Evolutionary conservation across 35 echinoderm and acorn worm genomes (phyloP), one percentile per base, ranked within the genome.

Genomic region (Apostichopus japonicus): DNA sequence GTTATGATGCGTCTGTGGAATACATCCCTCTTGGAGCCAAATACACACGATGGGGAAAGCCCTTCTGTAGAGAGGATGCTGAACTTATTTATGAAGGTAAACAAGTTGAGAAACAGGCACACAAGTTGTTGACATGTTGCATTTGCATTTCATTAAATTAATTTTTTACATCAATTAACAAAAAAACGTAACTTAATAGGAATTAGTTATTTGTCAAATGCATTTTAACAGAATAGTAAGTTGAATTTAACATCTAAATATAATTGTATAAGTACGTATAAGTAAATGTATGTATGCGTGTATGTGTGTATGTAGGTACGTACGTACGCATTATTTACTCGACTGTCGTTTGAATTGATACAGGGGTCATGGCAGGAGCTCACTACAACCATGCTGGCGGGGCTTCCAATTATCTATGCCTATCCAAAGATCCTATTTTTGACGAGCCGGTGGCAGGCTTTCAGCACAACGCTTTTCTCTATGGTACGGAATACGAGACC

Each of bases 401-500:
- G 2, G 90, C 72, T 8, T 27, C 90, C 4, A 77, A 91, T 65
- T 91, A 91, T 79, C 90, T 78, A 6, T 91, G 90, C 72, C 16
- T 91, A 15, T 53, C 90, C 15, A 62, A 72, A 22, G 21, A 55
- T 8, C 90, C 90, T n/a, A 58, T 78, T 53, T 91, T 78, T 25
- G 76, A 91, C 19, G 22, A 57, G 8, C 90, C 90, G 8, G 25
- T 53, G 10, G 70, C 72, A 11, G 90, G 90, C 13, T 57, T 44
- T 72, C 90, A 91, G n/a, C 21, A 79, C 53, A 15, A 23, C 19
- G 65, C 72, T 4, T 91, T 54, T 19, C 23, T 92, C 25, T 92
- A 92, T 56, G 78, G 78, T 24, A 72, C 78, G 1, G 91, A 92
- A 77, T 92, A 92, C 80, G 78, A 92, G 72, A 92, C 91, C 2